These are phyloP conservation scores for Gari tellinella DNA, from an alignment of 2,888 invertebrate genomes.

Conservation along the genomic window DNA sequence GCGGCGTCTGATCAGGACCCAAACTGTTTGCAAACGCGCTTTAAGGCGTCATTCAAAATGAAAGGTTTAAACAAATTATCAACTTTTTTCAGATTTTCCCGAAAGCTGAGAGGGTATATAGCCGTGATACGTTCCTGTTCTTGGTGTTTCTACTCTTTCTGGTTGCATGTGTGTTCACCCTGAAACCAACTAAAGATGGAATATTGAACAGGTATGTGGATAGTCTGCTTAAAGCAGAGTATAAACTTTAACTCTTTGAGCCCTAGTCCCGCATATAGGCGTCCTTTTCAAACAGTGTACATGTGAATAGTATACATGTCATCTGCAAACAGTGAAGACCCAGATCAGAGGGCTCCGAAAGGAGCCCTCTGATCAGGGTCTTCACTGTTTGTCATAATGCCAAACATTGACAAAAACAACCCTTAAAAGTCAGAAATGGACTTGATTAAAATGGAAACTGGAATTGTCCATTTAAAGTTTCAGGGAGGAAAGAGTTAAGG, in stretches of 20 bases:
- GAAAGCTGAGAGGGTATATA: slow-evolving; percentile 63
- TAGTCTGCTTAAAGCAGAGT: background rate
- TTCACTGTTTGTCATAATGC: background rate
- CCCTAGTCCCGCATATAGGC: background rate
- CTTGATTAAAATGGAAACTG: too few relatives aligned
- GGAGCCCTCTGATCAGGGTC: background rate
- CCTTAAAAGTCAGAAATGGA: too few relatives aligned
- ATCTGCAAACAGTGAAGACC: background rate
- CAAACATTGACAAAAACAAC: too few relatives aligned
- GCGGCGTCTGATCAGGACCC: too few relatives aligned
- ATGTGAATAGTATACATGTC: too few relatives aligned
- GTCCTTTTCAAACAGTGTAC: background rate
- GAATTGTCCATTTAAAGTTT: too few relatives aligned
- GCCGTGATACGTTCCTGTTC: slow-evolving; percentile 73
- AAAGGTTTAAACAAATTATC: too few relatives aligned
- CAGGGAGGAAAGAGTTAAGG: too few relatives aligned
- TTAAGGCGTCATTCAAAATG: too few relatives aligned
- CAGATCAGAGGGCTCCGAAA: background rate
- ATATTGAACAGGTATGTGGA: slow-evolving; percentile 76
- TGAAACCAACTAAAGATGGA: slow-evolving; percentile 65
- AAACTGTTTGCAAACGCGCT: too few relatives aligned
- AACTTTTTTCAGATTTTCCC: slow-evolving; percentile 70
- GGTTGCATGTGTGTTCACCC: slow-evolving; percentile 65
- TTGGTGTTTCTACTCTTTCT: slow-evolving; percentile 74
- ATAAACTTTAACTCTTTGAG: background rate